Evolutionary conservation across 2,888 invertebrate genomes (phyloP).

Genomic region (Ichneumoninae sp.): DNA sequence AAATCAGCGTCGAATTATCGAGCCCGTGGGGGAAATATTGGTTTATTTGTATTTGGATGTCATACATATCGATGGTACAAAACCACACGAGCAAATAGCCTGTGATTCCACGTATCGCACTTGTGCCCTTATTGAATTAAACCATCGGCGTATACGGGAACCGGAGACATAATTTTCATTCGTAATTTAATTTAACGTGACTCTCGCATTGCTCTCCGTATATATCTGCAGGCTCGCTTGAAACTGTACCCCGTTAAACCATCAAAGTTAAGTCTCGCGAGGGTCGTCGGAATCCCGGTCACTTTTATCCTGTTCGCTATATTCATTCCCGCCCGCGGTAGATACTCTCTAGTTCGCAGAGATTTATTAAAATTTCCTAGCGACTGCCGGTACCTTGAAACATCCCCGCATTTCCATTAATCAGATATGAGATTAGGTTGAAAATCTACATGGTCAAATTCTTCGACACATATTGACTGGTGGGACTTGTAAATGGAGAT

Average conservation of each 20-base stretch:
- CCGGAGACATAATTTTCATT: slow-evolving; percentile 41
- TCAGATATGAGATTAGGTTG: not conserved
- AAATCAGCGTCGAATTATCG: slow-evolving; percentile 41
- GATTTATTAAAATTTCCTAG: not conserved
- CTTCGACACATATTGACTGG: not conserved
- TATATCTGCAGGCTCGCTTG: slow-evolving; percentile 26
- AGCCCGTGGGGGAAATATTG: slow-evolving; percentile 35
- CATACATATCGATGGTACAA: not conserved
- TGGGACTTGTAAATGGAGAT: not conserved
- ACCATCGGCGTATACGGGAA: not conserved
- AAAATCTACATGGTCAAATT: not conserved
- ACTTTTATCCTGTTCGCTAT: slow-evolving; percentile 39
- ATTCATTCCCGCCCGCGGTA: not conserved
- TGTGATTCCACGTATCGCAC: not conserved
- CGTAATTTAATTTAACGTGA: slow-evolving; percentile 59
- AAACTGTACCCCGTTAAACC: slow-evolving; percentile 47
- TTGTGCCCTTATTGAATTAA: not conserved
- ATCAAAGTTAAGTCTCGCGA: slow-evolving; percentile 55
- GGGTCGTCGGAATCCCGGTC: slow-evolving; percentile 37
- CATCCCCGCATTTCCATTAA: not conserved
- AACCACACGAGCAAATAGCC: not conserved
- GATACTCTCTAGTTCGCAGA: not conserved
- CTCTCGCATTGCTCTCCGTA: slow-evolving; percentile 37
- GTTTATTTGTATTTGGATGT: not conserved
- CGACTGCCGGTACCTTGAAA: not conserved